Evolutionary conservation across 2,797 vertebrate genomes (phyloP).

Genomic region (Arremon aurantiirostris): DNA sequence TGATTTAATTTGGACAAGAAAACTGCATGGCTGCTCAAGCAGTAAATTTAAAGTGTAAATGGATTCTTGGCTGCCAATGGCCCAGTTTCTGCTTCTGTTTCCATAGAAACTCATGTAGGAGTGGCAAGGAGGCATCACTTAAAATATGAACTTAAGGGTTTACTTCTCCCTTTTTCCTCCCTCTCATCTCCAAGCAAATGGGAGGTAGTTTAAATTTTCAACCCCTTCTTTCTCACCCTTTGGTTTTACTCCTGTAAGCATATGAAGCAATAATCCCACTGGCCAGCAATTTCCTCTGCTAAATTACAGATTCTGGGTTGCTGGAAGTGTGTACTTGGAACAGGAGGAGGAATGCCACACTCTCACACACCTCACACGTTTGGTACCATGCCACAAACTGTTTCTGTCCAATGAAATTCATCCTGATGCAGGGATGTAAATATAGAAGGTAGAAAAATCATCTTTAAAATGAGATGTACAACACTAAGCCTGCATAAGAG

Average conservation of each 20-base stretch:
- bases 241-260: neutral
- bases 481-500: neutral
- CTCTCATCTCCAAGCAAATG: constrained; percentile 13
- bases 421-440: neutral
- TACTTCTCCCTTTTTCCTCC: constrained; percentile 30
- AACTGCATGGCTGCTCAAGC: constrained; percentile 28
- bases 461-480: neutral
- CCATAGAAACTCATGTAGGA: constrained; percentile 54
- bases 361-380: neutral
- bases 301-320: neutral
- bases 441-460: neutral
- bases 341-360: neutral
- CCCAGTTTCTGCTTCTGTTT: constrained; percentile 48
- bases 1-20: constrained; percentile 57
- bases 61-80: constrained; percentile 32
- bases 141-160: constrained; percentile 56
- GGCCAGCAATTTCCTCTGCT: neutral
- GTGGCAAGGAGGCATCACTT: constrained; percentile 22
- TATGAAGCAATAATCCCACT: neutral
- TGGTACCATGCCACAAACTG: neutral
- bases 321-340: neutral
- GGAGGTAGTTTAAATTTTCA: neutral
- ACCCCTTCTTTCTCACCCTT: neutral
- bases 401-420: neutral
- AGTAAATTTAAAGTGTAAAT: constrained; percentile 58